Evolutionary conservation across 2,113 vertebrate species (phyloP), one percentile per base, ranked within the genome.

Genomic region (Hemicordylus capensis): DNA sequence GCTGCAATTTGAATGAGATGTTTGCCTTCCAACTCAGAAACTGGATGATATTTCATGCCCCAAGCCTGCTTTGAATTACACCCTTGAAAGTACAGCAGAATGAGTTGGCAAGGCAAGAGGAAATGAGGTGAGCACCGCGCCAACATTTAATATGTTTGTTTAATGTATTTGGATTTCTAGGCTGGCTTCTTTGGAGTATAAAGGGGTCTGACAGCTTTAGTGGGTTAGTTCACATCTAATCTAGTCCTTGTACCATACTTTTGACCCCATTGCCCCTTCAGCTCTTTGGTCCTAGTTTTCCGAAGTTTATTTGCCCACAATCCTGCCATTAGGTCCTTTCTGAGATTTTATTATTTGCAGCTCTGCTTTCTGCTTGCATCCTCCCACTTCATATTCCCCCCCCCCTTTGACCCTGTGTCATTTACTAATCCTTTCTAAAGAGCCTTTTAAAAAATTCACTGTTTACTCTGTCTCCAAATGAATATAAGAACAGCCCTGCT

Each of bases 1-100:
- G 76, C 56, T 77, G n/a, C 39, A 63, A 54, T 83, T 83, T 87
- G 80, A 76, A 83, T 63, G 58, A 74, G 75, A 83, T 74, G 81
- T 83, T 79, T 87, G 81, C 75, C 19, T 83, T 87, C 66, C 67
- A 85, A 63, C 67, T 83, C 28, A 37, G 67, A 72, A 44, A 73
- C 4, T 64, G 34, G 56, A 85, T 80, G 34, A 56, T 83, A 83
- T 83, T 83, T 87, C 64, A 70, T 87, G 74, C 44, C 75, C 31
- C 1, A 74, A 59, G 58, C 80, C 64, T 79, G 66, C 67, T 79
- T 83, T 83, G 72, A 81, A 81, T 86, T 81, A 75, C 28, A 61
- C 77, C 26, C 85, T 56, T 73, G 75, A 54, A 78, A 76, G 44
- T 44, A 9, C 79, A 73, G 24, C 26, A 63, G 78, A 86, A 73